Evolutionary conservation across 53 echinoderm and acorn worm species (phyloP), one percentile per base, ranked within the genome.

Genomic region (Arbacia lixula): DNA sequence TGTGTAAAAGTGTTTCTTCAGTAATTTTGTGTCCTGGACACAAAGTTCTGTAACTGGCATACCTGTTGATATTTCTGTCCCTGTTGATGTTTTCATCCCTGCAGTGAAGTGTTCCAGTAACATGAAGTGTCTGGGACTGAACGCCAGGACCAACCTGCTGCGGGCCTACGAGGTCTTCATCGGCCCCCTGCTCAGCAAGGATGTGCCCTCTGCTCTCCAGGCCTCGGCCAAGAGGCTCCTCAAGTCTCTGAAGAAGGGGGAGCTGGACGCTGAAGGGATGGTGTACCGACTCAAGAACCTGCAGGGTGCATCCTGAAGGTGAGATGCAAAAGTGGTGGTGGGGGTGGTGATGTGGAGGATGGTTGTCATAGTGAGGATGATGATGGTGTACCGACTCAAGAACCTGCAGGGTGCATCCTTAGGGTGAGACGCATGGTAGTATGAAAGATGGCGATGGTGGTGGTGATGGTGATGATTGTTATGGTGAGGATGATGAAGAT

Each of bases 71-170:
- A 46, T 26, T 29, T 66, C 28, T 34, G 17, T 76, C 3, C 31
- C 3, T 82, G 16, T 36, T 67, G 8, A 39, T 57, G 9, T 57
- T 57, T 57, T 20, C n/a, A 10, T 58, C 19, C 12, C 33, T 36
- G 33, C 71, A 85, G 90, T 98, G 29, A 88, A 86, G 63, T 98
- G 99, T 56, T 72, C 88, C 52, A 64, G 84, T 57, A 94, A 92
- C 85, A 93, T 89, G 91, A 90, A 90, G 63, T 98, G 99, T 53
- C 67, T 50, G 28, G 94, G 99, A 21, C 66, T 91, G 68, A 99
- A 99, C 55, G 92, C 92, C 58, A 61, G 72, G 49, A 76, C 79
- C 66, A 98, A 98, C 76, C 85, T 98, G 11, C 87, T 69, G 25
- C 71, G 76, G 24, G 91, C 92, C 28, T 74, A 80, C 3, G 66